Evolutionary conservation across 1,140 invertebrate genomes (phyloP).

Genomic region (Zaprionus davidi): DNA sequence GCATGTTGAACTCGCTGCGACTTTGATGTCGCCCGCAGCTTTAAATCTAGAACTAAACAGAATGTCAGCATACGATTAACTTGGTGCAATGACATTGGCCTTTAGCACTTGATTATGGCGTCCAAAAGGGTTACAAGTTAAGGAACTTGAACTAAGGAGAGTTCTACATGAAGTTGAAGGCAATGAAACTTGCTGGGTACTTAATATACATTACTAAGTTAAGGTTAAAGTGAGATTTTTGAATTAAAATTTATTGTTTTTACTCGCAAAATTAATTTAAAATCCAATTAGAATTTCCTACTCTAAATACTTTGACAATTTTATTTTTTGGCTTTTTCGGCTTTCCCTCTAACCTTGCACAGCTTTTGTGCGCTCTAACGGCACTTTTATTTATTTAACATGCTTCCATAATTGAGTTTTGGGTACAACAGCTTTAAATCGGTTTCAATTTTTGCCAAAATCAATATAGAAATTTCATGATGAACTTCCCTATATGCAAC

Average conservation of each 20-base stretch:
- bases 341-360: neutral
- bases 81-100: constrained; percentile 14
- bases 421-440: neutral
- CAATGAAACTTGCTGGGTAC: no score
- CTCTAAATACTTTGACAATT: neutral
- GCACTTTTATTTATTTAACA: constrained; percentile 9
- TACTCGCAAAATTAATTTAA: no score
- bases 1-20: constrained; percentile 3
- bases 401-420: constrained; percentile 2
- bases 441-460: neutral
- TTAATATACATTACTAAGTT: no score
- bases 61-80: constrained; percentile 7
- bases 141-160: neutral
- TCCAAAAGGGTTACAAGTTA: neutral
- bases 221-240: no score
- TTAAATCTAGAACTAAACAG: constrained; percentile 36
- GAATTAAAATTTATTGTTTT: no score
- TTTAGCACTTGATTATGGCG: neutral
- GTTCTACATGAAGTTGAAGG: no score
- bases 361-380: neutral
- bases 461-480: neutral
- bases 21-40: constrained; percentile 42
- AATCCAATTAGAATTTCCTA: no score
- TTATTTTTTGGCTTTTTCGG: neutral
- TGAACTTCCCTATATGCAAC: neutral